Percentiles rank a stretch among this genome's conserved stretches.
phyloP scores from a whole-genome alignment of 2,797 vertebrate species.

The Enteromius thamalakanensis region DNA sequence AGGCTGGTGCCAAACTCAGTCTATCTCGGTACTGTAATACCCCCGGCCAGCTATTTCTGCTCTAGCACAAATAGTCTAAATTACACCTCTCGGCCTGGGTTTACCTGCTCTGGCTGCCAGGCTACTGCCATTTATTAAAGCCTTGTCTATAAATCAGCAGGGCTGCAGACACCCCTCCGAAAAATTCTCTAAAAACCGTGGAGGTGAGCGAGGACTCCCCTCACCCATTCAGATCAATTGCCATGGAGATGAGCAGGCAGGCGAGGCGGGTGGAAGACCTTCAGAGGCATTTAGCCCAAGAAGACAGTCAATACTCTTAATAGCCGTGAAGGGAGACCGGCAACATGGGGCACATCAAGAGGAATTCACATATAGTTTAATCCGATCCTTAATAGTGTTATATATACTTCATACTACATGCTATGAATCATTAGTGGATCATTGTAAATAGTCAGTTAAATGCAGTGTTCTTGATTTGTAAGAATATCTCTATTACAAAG shows the following conservation, averaged over 20 bases:
- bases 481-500: no score
- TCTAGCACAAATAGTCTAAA: background rate
- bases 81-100: background rate
- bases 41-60: background rate
- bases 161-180: background rate
- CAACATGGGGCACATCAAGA: slow-evolving; percentile 59
- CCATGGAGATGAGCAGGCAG: slow-evolving; percentile 36
- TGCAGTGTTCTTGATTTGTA: no score
- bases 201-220: slow-evolving; percentile 18
- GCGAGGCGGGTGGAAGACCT: slow-evolving; percentile 27
- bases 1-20: slow-evolving; percentile 17
- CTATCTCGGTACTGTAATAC: background rate
- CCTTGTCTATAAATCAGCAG: slow-evolving; percentile 43
- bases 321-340: slow-evolving; percentile 55
- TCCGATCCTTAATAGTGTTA: background rate
- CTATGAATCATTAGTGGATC: no score
- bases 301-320: slow-evolving; percentile 66
- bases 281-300: slow-evolving; percentile 56
- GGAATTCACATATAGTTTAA: slow-evolving; percentile 70
- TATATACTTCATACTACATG: background rate
- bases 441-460: no score
- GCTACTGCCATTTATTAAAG: background rate
- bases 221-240: slow-evolving; percentile 19
- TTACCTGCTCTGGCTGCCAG: background rate
- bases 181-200: background rate